Evolutionary conservation across 2,888 invertebrate genomes (phyloP), one percentile per base, ranked within the genome.

Genomic region (Ormia ochracea): DNA sequence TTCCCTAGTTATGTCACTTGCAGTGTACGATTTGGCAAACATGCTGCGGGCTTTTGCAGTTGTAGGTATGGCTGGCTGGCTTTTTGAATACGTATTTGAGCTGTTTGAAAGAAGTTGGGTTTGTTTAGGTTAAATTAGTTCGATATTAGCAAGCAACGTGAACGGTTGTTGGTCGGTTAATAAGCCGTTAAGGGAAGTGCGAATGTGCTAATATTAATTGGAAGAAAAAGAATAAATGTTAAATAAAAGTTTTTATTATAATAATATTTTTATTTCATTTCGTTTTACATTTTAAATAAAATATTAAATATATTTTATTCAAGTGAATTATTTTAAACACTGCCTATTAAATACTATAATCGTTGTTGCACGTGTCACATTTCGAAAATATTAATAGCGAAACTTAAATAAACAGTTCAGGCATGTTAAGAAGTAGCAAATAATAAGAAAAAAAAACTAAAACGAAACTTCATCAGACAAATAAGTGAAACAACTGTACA

Each of bases 391-490:
- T 58, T 14, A 50, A 23, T 68, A 41, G 26, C 4, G 56, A 65
- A 69, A 75, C 70, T 78, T 78, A 75, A 74, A 75, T 69, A 63
- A 82, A 74, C 65, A 74, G 48, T 74, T 69, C 14, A 28, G 28
- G 48, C 12, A 19, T 45, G n/a, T n/a, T n/a, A n/a, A n/a, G n/a
- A n/a, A n/a, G n/a, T n/a, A n/a, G n/a, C n/a, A n/a, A n/a, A n/a
- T n/a, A n/a, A n/a, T n/a, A n/a, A n/a, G n/a, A n/a, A n/a, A n/a
- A 52, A 75, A 74, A 58, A 48, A 75, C n/a, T 36, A 14, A 50
- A 26, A 48, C 26, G 21, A 63, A 82, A 80, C 69, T 70, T 61
- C n/a, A n/a, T n/a, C 38, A 70, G 19, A 41, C 58, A 70, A 23
- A 65, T 9, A 63, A 63, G 12, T 65, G 31, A 19, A 50, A 17